phyloP scores from a whole-genome alignment of 2,113 vertebrate species.

The Ictidomys tridecemlineatus region DNA sequence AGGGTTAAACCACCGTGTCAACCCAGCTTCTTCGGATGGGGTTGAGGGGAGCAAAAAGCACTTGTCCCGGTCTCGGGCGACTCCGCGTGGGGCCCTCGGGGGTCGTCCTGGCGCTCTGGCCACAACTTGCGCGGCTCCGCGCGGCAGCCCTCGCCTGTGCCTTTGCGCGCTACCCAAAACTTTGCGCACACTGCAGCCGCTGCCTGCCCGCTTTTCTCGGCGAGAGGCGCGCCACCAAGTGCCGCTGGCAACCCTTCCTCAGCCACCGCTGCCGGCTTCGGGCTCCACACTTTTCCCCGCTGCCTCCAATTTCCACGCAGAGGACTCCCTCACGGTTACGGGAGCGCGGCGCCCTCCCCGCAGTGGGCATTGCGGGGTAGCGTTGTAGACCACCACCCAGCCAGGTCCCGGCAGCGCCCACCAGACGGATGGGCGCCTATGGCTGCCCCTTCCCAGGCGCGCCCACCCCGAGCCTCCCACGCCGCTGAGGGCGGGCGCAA shows the following conservation, averaged over 20 bases:
- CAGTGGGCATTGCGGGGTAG: slow-evolving; percentile 25
- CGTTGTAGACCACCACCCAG: slow-evolving; percentile 40
- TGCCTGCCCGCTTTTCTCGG: not conserved
- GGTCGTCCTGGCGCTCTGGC: not conserved
- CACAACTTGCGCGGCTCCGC: slow-evolving; percentile 68
- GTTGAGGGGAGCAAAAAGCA: not conserved
- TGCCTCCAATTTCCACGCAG: slow-evolving; percentile 69
- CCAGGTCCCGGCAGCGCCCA: not conserved
- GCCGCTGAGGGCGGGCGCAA: slow-evolving; percentile 38
- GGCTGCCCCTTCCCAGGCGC: not conserved
- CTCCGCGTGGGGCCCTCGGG: too few species aligned
- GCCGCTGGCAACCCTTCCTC: not conserved
- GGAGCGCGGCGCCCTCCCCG: slow-evolving; percentile 62
- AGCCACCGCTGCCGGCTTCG: not conserved
- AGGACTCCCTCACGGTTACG: slow-evolving; percentile 70
- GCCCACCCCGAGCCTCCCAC: slow-evolving; percentile 55
- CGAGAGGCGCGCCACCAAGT: slow-evolving; percentile 52
- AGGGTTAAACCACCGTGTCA: slow-evolving; percentile 49
- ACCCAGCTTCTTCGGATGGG: not conserved
- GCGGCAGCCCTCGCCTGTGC: slow-evolving; percentile 29
- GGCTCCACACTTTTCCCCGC: slow-evolving; percentile 64
- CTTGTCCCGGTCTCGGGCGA: not conserved
- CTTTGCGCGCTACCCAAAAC: slow-evolving; percentile 81
- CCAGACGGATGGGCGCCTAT: not conserved
- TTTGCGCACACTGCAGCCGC: slow-evolving; percentile 79